Evolutionary conservation across 2,113 vertebrate species (phyloP), one percentile per base, ranked within the genome.

Genomic region (Thinocorus orbignyianus): DNA sequence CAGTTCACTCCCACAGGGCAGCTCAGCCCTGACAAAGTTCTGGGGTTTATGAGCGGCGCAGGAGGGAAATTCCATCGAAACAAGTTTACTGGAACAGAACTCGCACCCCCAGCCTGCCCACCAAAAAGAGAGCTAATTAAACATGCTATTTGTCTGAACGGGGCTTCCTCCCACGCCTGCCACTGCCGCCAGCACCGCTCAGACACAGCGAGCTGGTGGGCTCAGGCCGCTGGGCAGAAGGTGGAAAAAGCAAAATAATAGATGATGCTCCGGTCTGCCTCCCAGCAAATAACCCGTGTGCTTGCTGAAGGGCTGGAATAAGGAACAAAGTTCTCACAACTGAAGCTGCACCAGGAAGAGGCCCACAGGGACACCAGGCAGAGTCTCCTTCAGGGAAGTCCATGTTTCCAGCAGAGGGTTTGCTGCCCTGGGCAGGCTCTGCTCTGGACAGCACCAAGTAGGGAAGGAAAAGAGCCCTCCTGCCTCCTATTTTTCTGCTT

Each of bases 341-440:
- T 31, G 8, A 7, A 52, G 41, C 10, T n/a, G 19, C 28, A 39
- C 13, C 33, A 35, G 61, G 33, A 62, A 16, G 19, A 44, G 17
- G 10, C 6, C 30, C 8, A 13, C 8, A 17, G 55, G 5, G 41
- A 30, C 19, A 11, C 44, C 2, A 17, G 2, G 20, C 48, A 37
- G 23, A 17, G 49, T 0, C 17, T 12, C 28, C 87, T 20, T 28
- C 2, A 13, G 57, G 44, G 33, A 17, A 4, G 16, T 3, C 3
- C 0, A 10, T 11, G 44, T 10, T 52, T 13, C 20, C 17, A 7
- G 51, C 3, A 0, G 26, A 15, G 33, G 18, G 12, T 31, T 22
- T 41, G 55, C 57, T 28, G 69, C 44, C 28, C 22, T 5, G 71
- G n/a, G 30, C 31, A 17, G 48, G 6, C 61, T 13, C 31, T 19